These are phyloP conservation scores for Microcebus tavaratra DNA, from an alignment of 2,113 vertebrate species.

Conservation along the genomic window DNA sequence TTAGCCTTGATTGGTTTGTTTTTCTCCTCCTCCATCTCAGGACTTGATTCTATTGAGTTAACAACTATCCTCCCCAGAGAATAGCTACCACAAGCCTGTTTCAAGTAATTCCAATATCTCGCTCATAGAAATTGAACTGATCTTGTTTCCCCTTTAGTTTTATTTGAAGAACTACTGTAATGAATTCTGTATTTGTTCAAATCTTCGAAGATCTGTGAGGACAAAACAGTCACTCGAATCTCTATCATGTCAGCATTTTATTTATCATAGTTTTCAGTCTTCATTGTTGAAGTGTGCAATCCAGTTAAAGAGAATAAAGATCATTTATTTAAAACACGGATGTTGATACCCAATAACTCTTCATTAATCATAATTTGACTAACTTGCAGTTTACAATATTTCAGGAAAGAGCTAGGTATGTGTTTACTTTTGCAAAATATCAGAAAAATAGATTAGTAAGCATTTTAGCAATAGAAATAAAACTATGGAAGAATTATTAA, in stretches of 20 bases:
- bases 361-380: constrained; percentile 50
- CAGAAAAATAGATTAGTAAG: background rate
- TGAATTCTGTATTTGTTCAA: constrained; percentile 66
- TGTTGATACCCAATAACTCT: background rate
- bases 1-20: constrained; percentile 79
- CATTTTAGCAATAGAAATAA: constrained; percentile 15
- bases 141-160: constrained; percentile 47
- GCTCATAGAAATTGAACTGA: constrained; percentile 64
- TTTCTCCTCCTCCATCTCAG: constrained; percentile 66
- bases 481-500: background rate
- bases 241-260: background rate
- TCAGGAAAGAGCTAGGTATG: constrained; percentile 17
- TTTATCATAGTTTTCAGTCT: constrained; percentile 43
- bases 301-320: constrained; percentile 28
- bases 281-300: constrained; percentile 40
- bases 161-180: constrained; percentile 60
- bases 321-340: constrained; percentile 11
- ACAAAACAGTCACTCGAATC: constrained; percentile 32
- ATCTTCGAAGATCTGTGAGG: constrained; percentile 51
- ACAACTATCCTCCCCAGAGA: constrained; percentile 65
- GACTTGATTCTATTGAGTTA: constrained; percentile 75
- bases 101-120: constrained; percentile 68
- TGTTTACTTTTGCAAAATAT: constrained; percentile 31
- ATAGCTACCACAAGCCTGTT: constrained; percentile 49
- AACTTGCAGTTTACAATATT: background rate